These are phyloP conservation scores for Myotis brandtii DNA, from an alignment of 2,113 vertebrate species.

Conservation along the genomic window DNA sequence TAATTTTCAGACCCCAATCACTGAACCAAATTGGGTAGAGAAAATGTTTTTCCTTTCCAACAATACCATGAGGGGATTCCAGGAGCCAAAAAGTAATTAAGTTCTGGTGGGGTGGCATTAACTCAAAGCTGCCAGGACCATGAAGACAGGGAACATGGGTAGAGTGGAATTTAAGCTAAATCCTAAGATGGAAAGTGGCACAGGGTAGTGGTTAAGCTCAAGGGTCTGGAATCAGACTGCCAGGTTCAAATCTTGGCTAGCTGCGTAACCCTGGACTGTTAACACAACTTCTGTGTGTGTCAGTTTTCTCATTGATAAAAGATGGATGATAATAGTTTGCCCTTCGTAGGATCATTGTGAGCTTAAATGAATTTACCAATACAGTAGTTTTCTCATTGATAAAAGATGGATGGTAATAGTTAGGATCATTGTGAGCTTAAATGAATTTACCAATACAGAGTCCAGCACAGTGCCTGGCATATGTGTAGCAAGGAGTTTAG, in stretches of 20 bases:
- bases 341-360: not conserved
- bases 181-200: not conserved
- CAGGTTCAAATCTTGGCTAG: conserved; percentile 10
- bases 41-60: not conserved
- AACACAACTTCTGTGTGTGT: not conserved
- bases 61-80: not conserved
- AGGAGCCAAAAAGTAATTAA: not conserved
- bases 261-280: not conserved
- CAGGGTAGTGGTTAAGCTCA: not conserved
- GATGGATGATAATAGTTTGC: not conserved
- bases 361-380: not conserved
- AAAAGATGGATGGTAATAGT: not conserved
- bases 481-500: not conserved
- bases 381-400: not conserved
- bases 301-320: not conserved
- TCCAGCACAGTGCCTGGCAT: not conserved
- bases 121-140: not conserved
- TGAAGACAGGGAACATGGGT: not conserved
- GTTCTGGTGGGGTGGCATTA: not conserved
- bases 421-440: not conserved
- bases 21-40: not conserved
- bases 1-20: not conserved
- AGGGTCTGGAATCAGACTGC: conserved; percentile 3
- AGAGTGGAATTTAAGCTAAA: not conserved
- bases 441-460: not conserved